Percentiles rank a stretch among this genome's conserved stretches.
phyloP scores from a whole-genome alignment of 2,113 vertebrate species.

The Morone saxatilis region DNA sequence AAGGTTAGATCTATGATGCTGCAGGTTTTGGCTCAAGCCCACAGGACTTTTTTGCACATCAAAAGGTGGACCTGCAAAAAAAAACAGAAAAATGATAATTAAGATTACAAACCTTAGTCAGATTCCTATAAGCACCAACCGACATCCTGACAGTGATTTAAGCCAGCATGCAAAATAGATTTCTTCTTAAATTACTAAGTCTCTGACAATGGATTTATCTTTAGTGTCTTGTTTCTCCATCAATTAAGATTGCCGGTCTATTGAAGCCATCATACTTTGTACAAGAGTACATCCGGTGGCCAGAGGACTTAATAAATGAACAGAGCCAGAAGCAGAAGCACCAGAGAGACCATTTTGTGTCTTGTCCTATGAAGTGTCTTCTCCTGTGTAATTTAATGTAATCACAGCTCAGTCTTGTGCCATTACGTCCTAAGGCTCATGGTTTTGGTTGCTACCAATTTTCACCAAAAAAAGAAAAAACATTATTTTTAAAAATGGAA shows the following conservation, averaged over 20 bases:
- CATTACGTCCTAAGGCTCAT: not conserved
- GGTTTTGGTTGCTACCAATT: not conserved
- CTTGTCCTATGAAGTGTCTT: not conserved
- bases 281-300: not conserved
- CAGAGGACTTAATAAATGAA: not conserved
- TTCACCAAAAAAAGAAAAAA: not conserved
- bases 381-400: slow-evolving; percentile 21
- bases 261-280: not conserved
- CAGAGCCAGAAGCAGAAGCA: not conserved
- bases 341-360: not conserved
- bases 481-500: not conserved
- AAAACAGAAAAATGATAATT: not conserved
- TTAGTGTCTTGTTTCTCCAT: not conserved
- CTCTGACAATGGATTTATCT: not conserved
- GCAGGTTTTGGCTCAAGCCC: slow-evolving; percentile 9
- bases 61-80: not conserved
- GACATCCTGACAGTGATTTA: not conserved
- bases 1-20: slow-evolving; percentile 18
- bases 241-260: not conserved
- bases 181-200: not conserved
- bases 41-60: slow-evolving; percentile 31
- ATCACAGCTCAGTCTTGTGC: not conserved
- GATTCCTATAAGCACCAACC: not conserved
- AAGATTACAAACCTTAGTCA: slow-evolving; percentile 15
- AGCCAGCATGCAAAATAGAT: not conserved